These are phyloP conservation scores for Alloscopus bannaensis DNA, from an alignment of 2,888 invertebrate genomes.

Conservation along the genomic window DNA sequence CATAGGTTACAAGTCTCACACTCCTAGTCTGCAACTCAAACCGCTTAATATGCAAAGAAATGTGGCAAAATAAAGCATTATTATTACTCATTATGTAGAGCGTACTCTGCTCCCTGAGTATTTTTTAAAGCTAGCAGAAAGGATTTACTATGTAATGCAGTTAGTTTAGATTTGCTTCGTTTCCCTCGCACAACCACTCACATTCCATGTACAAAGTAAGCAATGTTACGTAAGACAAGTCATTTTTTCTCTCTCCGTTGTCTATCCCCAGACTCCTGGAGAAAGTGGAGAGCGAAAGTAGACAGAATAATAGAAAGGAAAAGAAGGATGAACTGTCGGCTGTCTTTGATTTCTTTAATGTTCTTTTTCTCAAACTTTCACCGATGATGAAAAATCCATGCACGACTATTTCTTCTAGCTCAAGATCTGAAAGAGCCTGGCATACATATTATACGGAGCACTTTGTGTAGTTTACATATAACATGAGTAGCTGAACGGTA, in stretches of 20 bases:
- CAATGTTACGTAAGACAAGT: background rate
- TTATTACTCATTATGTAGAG: too few relatives aligned
- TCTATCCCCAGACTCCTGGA: conserved; percentile 12
- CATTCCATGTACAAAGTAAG: background rate
- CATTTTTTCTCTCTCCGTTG: conserved; percentile 7
- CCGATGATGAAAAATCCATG: conserved; percentile 57
- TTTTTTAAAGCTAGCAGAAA: conserved; percentile 14
- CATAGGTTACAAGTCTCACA: too few relatives aligned
- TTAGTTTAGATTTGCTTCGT: conserved; percentile 47
- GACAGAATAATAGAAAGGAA: conserved; percentile 9
- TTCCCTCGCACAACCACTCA: background rate
- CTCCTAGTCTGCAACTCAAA: too few relatives aligned
- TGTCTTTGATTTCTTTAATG: conserved; percentile 62
- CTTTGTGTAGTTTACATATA: too few relatives aligned
- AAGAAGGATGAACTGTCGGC: conserved; percentile 60
- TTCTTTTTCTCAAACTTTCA: conserved; percentile 54
- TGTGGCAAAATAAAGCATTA: too few relatives aligned
- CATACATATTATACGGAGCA: background rate
- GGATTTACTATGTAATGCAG: conserved; percentile 12
- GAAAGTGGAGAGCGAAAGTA: conserved; percentile 4
- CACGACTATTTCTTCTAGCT: conserved; percentile 22
- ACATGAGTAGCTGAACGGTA: conserved; percentile 10
- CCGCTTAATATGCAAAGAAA: too few relatives aligned
- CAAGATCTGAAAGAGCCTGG: background rate
- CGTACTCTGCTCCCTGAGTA: too few relatives aligned